Conservation (phyloP, 2,888 invertebrate genomes). For the Ethmia dodecea region DNA sequence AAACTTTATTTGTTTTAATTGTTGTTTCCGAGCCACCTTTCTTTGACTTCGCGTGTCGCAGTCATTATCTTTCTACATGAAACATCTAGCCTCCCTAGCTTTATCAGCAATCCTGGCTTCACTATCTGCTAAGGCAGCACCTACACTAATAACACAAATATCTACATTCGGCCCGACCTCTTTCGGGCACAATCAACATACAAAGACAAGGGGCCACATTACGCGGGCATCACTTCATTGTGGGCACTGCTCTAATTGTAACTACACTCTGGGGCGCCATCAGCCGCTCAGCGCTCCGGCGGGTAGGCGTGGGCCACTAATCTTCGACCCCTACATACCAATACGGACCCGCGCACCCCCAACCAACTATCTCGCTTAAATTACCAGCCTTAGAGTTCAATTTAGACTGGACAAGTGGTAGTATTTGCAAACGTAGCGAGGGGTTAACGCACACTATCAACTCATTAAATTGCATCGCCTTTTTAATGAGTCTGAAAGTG, state of each 20-base stretch:
- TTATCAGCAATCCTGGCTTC: no score
- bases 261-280: constrained; percentile 76
- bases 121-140: constrained; percentile 5
- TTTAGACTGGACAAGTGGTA: constrained; percentile 22
- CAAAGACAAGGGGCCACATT: constrained; percentile 73
- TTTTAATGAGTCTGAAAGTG: constrained; percentile 78
- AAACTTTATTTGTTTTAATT: no score
- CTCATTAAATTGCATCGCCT: constrained; percentile 78
- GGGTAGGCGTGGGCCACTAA: constrained; percentile 76
- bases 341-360: constrained; percentile 33
- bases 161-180: constrained; percentile 41
- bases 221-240: constrained; percentile 76
- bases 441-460: constrained; percentile 77
- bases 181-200: constrained; percentile 72
- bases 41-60: no score
- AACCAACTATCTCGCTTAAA: constrained; percentile 26
- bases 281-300: constrained; percentile 73
- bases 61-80: no score
- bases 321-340: constrained; percentile 76
- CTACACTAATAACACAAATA: constrained; percentile 18
- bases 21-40: no score
- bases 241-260: constrained; percentile 77
- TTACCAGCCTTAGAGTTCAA: constrained; percentile 29
- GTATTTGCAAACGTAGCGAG: constrained; percentile 74
- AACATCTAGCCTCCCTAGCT: no score